Base-by-base conservation (phyloP, 1,140 invertebrate genomes). In the Cydia fagiglandana region DNA sequence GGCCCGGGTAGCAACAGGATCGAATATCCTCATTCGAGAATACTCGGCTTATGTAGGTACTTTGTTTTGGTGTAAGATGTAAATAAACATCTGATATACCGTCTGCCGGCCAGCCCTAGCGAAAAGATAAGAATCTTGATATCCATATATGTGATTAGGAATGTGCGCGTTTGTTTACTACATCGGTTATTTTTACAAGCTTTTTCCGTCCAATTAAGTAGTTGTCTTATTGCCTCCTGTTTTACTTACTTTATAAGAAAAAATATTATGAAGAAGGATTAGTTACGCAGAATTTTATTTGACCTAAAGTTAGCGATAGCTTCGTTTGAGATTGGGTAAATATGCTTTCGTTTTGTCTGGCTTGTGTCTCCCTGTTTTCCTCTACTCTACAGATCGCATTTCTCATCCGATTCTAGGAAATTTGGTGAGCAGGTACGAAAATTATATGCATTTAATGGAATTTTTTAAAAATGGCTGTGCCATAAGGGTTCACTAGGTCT, bases 161-260 rank as follows among this genome's bases (percentile, higher is more conserved):
- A 41, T 70, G 66, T 70, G 30, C 66, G 38, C 45, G 66, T 70
- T 70, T 70, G 66, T 70, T 70, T 70, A 70, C 66, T n/a, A 70
- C 34, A 70, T 66, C 64, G 66, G 66, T 70, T 70, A 38, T 17
- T 41, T 45, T 70, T 38, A 61, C 66, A 41, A 70, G 38, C 30
- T 45, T 45, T 24, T 61, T 24, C 56, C 66, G 66, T 38, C 38
- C 38, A 45, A 68, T 70, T 38, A 70, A 70, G 56, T 61, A 12
- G 20, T 24, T 61, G 20, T 61, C 10, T 20, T 61, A n/a, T 17
- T 53, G 6, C 17, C 53, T 15, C 53, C 13, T 61, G 17, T 61
- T 61, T 61, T 61, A 61, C 1, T 15, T 61, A 1, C n/a, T n/a
- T 53, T 61, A 61, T 10, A 61, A 61, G 53, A 15, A 9, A 9